Evolutionary conservation across 1,140 invertebrate genomes (phyloP), one percentile per base, ranked within the genome.

Genomic region (Liolophura sinensis): DNA sequence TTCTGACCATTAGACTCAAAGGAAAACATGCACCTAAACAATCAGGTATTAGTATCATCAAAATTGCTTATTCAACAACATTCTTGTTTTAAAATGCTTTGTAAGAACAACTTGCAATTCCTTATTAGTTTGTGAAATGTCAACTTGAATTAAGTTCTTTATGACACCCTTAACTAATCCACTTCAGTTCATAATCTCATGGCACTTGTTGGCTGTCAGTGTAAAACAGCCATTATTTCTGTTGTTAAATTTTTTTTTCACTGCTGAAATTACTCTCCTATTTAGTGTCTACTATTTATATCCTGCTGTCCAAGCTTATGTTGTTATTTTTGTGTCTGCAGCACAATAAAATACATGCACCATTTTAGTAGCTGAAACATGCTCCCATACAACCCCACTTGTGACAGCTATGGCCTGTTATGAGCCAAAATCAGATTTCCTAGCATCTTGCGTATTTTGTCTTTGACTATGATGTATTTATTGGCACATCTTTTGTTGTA

Each of bases 1-100:
- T 88, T 12, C 78, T 88, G 24, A 88, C 86, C 0, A 75, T 88
- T 20, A 80, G 82, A 7, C 46, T 85, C 0, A 81, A 70, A 69
- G 79, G 71, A 50, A 65, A 68, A 11, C 75, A 78, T 55, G 59
- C 71, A 27, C 61, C 60, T 40, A 59, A 68, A 60, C 52, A 61
- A 22, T 62, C 74, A 68, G 65, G 72, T 73, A 72, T 54, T 54
- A 54, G 7, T 54, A 12, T 7, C 3, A 54, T 54, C 24, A 20
- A n/a, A n/a, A n/a, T n/a, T n/a, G n/a, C n/a, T n/a, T n/a, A n/a
- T n/a, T n/a, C n/a, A n/a, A n/a, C n/a, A n/a, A n/a, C n/a, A n/a
- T n/a, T n/a, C n/a, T n/a, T n/a, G n/a, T n/a, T n/a, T n/a, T n/a
- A n/a, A n/a, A n/a, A n/a, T n/a, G n/a, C n/a, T n/a, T n/a, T n/a